Conservation (phyloP, 2,888 invertebrate genomes). For the Cephonodes hylas region DNA sequence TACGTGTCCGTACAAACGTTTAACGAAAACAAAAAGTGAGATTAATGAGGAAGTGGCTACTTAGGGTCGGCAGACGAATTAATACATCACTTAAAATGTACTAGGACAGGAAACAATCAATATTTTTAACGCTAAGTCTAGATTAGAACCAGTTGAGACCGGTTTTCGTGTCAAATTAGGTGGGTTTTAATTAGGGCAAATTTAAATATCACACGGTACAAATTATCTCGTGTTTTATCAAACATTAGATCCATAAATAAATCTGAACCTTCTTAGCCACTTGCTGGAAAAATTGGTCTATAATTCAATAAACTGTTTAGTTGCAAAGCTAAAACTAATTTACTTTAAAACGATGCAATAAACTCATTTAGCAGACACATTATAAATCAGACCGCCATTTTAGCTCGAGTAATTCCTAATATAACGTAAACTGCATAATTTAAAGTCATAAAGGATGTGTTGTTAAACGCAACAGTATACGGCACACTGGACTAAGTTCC, state of each 20-base stretch:
- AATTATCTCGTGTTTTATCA: neutral
- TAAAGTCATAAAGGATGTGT: constrained; percentile 51
- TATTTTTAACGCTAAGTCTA: constrained; percentile 71
- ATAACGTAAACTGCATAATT: constrained; percentile 38
- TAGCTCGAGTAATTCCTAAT: neutral
- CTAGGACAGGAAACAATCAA: constrained; percentile 67
- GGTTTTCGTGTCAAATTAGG: constrained; percentile 28
- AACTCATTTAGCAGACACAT: neutral
- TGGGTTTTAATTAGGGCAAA: neutral
- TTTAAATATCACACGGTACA: neutral
- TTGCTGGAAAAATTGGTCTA: too few relatives aligned
- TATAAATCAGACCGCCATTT: neutral
- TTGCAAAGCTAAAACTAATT: neutral
- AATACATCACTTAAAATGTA: constrained; percentile 72
- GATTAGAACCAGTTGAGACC: constrained; percentile 64
- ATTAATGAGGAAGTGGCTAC: constrained; percentile 77
- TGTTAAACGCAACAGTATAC: constrained; percentile 55
- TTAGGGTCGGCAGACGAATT: constrained; percentile 65
- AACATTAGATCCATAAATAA: neutral
- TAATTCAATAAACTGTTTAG: too few relatives aligned
- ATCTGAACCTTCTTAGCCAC: too few relatives aligned
- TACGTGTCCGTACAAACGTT: constrained; percentile 2
- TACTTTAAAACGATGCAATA: neutral
- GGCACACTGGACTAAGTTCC: constrained; percentile 61
- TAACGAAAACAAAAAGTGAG: constrained; percentile 54